Evolutionary conservation across 2,797 vertebrate species (phyloP).

Genomic region (Setipinna tenuifilis): DNA sequence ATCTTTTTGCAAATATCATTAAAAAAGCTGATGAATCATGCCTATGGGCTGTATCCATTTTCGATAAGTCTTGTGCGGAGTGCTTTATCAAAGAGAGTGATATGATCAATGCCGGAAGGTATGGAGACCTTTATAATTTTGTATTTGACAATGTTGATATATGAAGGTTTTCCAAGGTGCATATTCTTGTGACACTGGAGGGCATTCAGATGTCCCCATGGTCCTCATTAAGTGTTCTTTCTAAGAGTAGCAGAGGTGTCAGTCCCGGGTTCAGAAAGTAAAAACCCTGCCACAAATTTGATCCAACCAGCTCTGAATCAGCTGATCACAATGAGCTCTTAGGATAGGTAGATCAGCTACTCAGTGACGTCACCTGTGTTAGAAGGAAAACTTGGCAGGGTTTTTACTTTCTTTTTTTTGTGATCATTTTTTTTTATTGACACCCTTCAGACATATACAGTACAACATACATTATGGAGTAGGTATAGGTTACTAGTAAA

Average conservation of each 20-base stretch:
- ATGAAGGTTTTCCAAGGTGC: neutral
- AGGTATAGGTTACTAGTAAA: too few relatives aligned
- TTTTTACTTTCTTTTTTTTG: slow-evolving; percentile 14
- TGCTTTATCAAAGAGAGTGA: neutral
- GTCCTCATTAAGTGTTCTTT: neutral
- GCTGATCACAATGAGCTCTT: too few relatives aligned
- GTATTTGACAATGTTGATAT: neutral
- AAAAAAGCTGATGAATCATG: neutral
- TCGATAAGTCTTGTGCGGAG: neutral
- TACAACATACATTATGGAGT: too few relatives aligned
- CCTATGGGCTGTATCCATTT: neutral
- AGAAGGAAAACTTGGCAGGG: too few relatives aligned
- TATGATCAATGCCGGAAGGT: neutral
- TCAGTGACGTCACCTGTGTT: too few relatives aligned
- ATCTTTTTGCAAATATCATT: neutral
- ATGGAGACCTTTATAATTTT: neutral
- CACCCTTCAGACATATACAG: too few relatives aligned
- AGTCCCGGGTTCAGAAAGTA: too few relatives aligned
- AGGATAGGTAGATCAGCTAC: too few relatives aligned
- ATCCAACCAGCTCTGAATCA: too few relatives aligned
- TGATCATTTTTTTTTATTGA: too few relatives aligned
- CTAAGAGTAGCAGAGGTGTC: neutral
- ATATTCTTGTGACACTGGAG: neutral
- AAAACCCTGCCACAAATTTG: too few relatives aligned
- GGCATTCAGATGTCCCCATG: neutral